These are phyloP conservation scores for Tragopan temminckii DNA, from an alignment of 2,797 vertebrate species.

Conservation along the genomic window DNA sequence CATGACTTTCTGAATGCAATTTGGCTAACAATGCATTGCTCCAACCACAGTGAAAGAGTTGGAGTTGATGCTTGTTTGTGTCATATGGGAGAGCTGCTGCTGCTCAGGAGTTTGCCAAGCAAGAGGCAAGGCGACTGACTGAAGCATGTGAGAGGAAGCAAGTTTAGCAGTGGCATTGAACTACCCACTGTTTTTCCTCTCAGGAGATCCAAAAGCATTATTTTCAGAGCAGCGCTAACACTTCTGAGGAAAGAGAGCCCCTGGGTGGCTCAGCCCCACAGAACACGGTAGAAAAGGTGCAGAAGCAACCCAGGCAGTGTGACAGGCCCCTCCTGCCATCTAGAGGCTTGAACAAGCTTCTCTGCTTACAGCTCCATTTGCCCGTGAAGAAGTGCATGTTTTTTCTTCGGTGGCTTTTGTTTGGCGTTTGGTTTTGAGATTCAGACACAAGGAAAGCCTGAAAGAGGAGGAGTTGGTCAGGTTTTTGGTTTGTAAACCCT, in stretches of 20 bases:
- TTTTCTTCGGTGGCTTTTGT: background rate
- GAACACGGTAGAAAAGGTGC: accelerated
- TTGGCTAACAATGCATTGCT: background rate
- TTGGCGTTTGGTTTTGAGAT: background rate
- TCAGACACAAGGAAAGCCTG: background rate
- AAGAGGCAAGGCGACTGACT: background rate
- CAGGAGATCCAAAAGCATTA: background rate
- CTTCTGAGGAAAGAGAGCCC: too few relatives aligned
- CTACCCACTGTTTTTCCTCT: background rate
- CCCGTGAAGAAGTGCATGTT: too few relatives aligned
- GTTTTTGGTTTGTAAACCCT: background rate
- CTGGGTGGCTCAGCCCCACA: too few relatives aligned
- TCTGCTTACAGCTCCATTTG: background rate
- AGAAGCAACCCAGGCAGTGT: too few relatives aligned
- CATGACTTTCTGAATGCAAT: background rate
- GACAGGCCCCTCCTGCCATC: constrained; percentile 7
- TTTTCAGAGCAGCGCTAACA: too few relatives aligned
- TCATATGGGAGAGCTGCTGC: background rate
- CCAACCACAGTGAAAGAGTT: background rate
- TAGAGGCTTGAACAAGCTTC: background rate
- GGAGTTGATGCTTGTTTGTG: background rate
- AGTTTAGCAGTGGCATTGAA: accelerated
- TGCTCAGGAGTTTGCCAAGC: background rate
- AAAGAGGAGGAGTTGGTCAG: too few relatives aligned
- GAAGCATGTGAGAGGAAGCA: background rate